These are phyloP conservation scores for Pristionchus fissidentatus DNA, from an alignment of 2,888 invertebrate genomes.

Conservation along the genomic window DNA sequence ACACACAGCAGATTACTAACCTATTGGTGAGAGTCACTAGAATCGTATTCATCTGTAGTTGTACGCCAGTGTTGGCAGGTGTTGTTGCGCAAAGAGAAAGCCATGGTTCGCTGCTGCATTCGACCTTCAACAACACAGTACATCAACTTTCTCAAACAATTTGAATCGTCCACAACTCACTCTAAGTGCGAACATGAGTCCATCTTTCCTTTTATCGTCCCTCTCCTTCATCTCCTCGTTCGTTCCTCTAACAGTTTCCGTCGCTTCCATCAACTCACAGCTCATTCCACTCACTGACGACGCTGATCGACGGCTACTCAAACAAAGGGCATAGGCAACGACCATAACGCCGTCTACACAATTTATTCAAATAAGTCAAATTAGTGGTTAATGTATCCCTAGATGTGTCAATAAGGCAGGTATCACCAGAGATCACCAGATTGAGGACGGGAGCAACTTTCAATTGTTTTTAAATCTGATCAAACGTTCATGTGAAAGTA, in stretches of 20 bases:
- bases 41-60: slow-evolving; percentile 93
- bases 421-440: neutral
- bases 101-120: slow-evolving; percentile 78
- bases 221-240: slow-evolving; percentile 13
- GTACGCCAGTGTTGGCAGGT: slow-evolving; percentile 94
- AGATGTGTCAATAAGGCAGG: no score
- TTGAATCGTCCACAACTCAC: neutral
- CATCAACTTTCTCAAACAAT: no score
- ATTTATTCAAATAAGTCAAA: neutral
- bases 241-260: neutral
- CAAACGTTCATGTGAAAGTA: no score
- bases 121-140: neutral
- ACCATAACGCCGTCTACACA: neutral
- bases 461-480: no score
- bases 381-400: neutral
- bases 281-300: neutral
- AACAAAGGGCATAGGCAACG: no score
- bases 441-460: no score
- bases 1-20: slow-evolving; percentile 74
- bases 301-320: neutral
- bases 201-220: neutral
- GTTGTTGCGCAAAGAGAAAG: slow-evolving; percentile 98
- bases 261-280: neutral
- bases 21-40: slow-evolving; percentile 83
- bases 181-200: slow-evolving; percentile 23